Evolutionary conservation across 2,113 vertebrate species (phyloP), one percentile per base, ranked within the genome.

Genomic region (Bubalus kerabau): DNA sequence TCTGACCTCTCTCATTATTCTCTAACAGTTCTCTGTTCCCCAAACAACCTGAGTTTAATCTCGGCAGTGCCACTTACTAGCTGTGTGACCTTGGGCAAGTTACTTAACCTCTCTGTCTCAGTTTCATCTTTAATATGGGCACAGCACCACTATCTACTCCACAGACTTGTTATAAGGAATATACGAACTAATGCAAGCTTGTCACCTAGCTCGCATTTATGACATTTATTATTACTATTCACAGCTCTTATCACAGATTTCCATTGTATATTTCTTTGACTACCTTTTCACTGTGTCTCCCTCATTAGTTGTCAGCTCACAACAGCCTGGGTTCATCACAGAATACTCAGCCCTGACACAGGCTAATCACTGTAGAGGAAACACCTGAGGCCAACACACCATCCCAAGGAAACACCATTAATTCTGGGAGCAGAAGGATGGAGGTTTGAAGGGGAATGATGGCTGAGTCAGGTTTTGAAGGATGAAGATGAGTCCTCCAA

Each of bases 51-150:
- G 36, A 90, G 57, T 52, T 89, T 23, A 87, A 83, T 40, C 59
- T 46, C 23, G n/a, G 83, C 74, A 32, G 48, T 36, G 52, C 74
- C n/a, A 40, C 60, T 40, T 71, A 80, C 36, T 8, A 40, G 19
- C 71, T 80, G 60, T 67, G 86, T 81, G 74, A 80, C 46, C 87
- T 84, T 17, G 19, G 60, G 24, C 91, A 96, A 62, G 19, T 74
- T 74, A 93, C 88, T 95, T 64, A 56, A 40, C 36, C 78, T 95
- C 84, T 94, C 91, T 93, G 48, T 83, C 46, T 97, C 78, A 2
- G 19, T 52, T 80, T 88, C 59, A 60, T 64, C 90, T 85, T 86
- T 59, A 46, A 60, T 19, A 48, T 7, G 19, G 90, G 26, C 80
- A 80, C 2, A 21, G 36, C 6, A 87, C 54, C 30, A 80, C 14